phyloP scores from a whole-genome alignment of 2,113 vertebrate species.

The Macrotis lagotis region DNA sequence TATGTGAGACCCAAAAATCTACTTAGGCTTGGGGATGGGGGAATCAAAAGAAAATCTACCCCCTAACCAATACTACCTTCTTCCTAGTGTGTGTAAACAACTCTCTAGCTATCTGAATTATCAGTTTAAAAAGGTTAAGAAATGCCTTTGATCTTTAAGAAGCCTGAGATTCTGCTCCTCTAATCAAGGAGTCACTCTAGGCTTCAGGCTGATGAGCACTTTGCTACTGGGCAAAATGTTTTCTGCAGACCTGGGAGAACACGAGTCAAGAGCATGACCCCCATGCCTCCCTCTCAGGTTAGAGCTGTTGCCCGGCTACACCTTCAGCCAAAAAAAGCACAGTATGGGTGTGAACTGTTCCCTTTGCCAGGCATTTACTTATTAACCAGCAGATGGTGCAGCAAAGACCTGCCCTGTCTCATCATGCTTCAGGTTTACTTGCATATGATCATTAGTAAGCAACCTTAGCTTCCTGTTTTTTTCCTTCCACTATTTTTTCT shows the following conservation, averaged over 20 bases:
- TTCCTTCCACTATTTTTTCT: neutral
- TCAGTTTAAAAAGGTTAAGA: conserved; percentile 14
- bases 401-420: conserved; percentile 3
- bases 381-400: conserved; percentile 61
- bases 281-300: neutral
- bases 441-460: conserved; percentile 36
- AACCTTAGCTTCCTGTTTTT: neutral
- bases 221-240: neutral
- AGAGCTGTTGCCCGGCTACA: neutral
- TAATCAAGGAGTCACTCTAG: neutral
- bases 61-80: neutral
- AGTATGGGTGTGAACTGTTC: conserved; percentile 41
- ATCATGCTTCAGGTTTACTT: conserved; percentile 19
- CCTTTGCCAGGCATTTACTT: conserved; percentile 64
- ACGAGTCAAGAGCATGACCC: neutral
- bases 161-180: neutral
- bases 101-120: neutral
- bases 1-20: neutral
- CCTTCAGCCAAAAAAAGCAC: neutral
- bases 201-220: neutral
- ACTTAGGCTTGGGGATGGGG: neutral
- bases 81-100: neutral
- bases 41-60: neutral
- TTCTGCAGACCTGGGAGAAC: neutral
- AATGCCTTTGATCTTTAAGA: neutral